These are phyloP conservation scores for Otis tarda DNA, from an alignment of 2,113 vertebrate species.

Conservation along the genomic window DNA sequence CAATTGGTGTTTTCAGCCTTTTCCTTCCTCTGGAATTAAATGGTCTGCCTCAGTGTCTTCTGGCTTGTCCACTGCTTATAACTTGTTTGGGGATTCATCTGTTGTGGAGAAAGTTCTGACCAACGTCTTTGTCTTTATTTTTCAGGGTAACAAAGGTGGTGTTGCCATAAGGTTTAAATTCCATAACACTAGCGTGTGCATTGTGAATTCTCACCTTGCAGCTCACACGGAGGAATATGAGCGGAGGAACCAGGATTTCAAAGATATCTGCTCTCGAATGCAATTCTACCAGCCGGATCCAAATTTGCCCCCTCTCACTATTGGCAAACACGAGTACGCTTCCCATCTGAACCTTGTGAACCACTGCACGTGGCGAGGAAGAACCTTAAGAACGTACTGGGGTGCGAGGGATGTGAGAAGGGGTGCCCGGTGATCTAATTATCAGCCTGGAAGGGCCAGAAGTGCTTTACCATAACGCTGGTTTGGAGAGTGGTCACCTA, in stretches of 20 bases:
- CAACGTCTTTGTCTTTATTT: not conserved
- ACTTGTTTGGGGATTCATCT: not conserved
- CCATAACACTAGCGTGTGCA: conserved; percentile 90
- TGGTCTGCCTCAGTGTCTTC: not conserved
- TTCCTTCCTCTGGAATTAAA: not conserved
- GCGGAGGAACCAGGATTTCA: conserved; percentile 94
- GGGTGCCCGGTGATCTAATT: not conserved
- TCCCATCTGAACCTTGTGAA: not conserved
- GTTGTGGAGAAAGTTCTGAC: not conserved
- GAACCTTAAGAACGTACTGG: not conserved
- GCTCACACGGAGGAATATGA: conserved; percentile 92
- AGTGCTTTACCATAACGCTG: not conserved
- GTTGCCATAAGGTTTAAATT: conserved; percentile 92
- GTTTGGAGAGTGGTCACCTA: not conserved
- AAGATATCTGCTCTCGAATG: conserved; percentile 91
- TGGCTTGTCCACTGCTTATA: not conserved
- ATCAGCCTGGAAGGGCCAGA: not conserved
- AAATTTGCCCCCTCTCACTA: conserved; percentile 79
- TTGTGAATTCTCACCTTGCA: conserved; percentile 94
- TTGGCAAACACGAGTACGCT: conserved; percentile 90
- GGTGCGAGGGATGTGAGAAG: not conserved
- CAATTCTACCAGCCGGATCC: conserved; percentile 83
- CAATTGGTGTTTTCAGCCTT: not conserved
- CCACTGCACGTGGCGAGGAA: not conserved
- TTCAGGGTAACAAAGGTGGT: conserved; percentile 95